These are phyloP conservation scores for Cyclopterus lumpus DNA, from an alignment of 2,797 vertebrate genomes.

Conservation along the genomic window DNA sequence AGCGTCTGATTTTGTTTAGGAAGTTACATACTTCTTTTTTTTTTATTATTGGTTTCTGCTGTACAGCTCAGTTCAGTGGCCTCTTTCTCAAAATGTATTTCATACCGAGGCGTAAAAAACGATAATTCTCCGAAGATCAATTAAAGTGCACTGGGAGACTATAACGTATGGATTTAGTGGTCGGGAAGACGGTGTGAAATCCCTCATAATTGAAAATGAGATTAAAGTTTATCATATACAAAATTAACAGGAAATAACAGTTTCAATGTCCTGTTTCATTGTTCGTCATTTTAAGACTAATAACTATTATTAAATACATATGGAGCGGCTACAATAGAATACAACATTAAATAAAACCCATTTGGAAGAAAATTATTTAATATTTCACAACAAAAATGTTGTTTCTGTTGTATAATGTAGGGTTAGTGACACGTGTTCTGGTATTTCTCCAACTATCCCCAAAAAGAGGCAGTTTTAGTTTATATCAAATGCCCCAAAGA, in stretches of 20 bases:
- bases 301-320: neutral
- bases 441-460: neutral
- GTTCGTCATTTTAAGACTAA: neutral
- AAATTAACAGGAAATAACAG: neutral
- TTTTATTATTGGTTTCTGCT: neutral
- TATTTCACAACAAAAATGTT: neutral
- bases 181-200: constrained; percentile 1
- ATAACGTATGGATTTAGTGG: neutral
- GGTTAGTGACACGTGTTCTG: neutral
- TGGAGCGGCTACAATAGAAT: neutral
- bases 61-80: neutral
- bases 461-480: neutral
- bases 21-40: neutral
- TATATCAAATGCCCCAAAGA: neutral
- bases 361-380: neutral
- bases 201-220: neutral
- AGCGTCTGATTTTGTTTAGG: neutral
- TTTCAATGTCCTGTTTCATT: neutral
- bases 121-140: neutral
- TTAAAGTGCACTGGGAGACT: neutral
- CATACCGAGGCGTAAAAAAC: neutral
- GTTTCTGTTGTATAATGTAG: neutral
- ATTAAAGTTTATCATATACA: neutral
- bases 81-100: neutral
- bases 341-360: neutral